Percentiles rank a stretch among this genome's conserved stretches.
These are phyloP conservation scores for Aspiorhynchus laticeps DNA, from an alignment of 2,113 vertebrate genomes.

Conservation along the genomic window DNA sequence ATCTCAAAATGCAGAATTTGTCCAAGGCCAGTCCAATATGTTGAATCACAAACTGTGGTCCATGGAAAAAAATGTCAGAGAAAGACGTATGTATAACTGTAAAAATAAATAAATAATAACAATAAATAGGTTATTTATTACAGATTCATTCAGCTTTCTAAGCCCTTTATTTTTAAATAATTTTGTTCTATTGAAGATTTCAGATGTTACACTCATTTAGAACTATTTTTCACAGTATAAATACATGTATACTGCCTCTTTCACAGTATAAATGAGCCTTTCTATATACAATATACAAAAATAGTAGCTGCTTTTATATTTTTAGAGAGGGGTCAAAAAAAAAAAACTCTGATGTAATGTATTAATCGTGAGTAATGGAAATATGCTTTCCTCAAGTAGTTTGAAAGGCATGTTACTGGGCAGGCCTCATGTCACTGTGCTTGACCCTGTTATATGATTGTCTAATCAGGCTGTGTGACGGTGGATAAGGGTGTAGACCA, in stretches of 20 bases:
- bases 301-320: neutral
- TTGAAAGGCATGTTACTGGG: neutral
- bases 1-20: neutral
- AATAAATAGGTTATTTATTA: neutral
- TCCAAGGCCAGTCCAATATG: neutral
- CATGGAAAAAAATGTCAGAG: neutral
- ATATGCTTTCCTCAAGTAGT: neutral
- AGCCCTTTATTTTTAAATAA: neutral
- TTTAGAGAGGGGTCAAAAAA: neutral
- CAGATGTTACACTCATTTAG: neutral
- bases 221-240: neutral
- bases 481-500: slow-evolving; percentile 67
- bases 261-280: neutral
- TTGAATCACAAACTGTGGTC: neutral
- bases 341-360: neutral
- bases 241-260: neutral
- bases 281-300: neutral
- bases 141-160: neutral
- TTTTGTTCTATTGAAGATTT: neutral
- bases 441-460: neutral
- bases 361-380: neutral
- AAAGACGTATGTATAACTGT: too few species aligned
- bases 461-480: slow-evolving; percentile 65
- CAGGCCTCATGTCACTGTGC: neutral
- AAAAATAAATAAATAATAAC: neutral